Conservation (phyloP, 2,797 vertebrate genomes). For the Pampus argenteus region DNA sequence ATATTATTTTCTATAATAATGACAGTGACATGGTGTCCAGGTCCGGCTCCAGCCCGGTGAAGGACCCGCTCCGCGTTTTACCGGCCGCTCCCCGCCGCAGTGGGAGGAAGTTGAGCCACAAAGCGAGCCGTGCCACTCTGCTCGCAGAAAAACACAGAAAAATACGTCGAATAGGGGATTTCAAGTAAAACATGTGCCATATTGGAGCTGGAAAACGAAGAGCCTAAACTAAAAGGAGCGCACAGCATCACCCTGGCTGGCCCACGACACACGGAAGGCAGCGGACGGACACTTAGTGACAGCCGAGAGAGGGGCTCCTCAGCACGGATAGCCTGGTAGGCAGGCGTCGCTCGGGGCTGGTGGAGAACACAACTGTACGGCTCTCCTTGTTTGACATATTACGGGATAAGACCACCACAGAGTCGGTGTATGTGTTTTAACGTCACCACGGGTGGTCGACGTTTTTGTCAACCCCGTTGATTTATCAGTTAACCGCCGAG, state of each 20-base stretch:
- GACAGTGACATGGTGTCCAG: no score
- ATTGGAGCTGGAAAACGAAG: conserved; percentile 8
- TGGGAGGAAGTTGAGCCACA: conserved; percentile 87
- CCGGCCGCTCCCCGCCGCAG: conserved; percentile 62
- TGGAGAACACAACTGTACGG: conserved; percentile 26
- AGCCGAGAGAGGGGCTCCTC: conserved; percentile 17
- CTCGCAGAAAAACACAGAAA: conserved; percentile 37
- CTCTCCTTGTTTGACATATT: background rate
- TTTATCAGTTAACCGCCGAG: conserved; percentile 26
- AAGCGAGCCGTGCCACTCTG: conserved; percentile 56
- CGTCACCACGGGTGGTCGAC: background rate
- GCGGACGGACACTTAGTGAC: conserved; percentile 1
- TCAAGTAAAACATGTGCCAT: conserved; percentile 22
- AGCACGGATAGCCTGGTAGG: conserved; percentile 38
- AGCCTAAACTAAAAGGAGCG: conserved; percentile 10
- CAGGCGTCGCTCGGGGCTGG: conserved; percentile 39
- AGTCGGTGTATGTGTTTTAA: background rate
- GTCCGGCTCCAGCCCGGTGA: conserved; percentile 28
- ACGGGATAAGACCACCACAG: background rate
- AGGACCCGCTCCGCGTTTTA: conserved; percentile 76
- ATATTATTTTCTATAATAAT: no score
- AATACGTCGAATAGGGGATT: conserved; percentile 20
- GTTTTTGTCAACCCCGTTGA: background rate
- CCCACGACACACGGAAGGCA: background rate
- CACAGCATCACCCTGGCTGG: background rate